These are phyloP conservation scores for Hermetia illucens DNA, from an alignment of 1,140 invertebrate species.

Conservation along the genomic window DNA sequence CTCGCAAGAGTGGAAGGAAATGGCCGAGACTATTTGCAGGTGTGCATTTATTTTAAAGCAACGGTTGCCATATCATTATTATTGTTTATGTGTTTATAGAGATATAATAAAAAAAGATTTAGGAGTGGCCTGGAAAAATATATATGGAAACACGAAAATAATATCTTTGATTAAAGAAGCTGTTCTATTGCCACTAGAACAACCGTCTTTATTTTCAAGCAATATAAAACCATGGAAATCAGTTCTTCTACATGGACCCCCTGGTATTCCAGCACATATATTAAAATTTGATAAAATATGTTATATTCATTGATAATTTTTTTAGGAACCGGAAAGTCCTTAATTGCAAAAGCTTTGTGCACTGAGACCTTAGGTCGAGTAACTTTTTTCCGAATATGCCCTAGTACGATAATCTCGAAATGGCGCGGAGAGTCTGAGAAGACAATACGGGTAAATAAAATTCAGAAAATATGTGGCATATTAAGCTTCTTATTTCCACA, in stretches of 20 bases:
- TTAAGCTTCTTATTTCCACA: background rate
- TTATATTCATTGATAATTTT: background rate
- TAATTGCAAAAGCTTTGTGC: slow-evolving; percentile 77
- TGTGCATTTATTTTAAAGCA: slow-evolving; percentile 20
- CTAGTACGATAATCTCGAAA: slow-evolving; percentile 78
- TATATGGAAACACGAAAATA: slow-evolving; percentile 63
- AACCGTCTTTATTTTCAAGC: slow-evolving; percentile 69
- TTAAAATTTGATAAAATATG: background rate
- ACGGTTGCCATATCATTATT: no score
- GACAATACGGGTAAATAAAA: slow-evolving; percentile 54
- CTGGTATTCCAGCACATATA: slow-evolving; percentile 36
- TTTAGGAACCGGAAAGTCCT: slow-evolving; percentile 58
- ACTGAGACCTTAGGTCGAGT: slow-evolving; percentile 55
- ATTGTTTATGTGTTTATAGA: slow-evolving; percentile 1
- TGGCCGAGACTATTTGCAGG: background rate
- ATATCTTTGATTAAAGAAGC: slow-evolving; percentile 81
- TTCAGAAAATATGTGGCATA: slow-evolving; percentile 4
- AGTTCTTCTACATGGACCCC: slow-evolving; percentile 73
- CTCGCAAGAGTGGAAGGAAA: slow-evolving; percentile 16
- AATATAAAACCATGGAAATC: slow-evolving; percentile 73
- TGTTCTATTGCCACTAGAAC: slow-evolving; percentile 70
- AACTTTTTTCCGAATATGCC: slow-evolving; percentile 84
- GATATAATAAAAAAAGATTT: slow-evolving; percentile 16
- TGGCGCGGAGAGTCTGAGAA: slow-evolving; percentile 94
- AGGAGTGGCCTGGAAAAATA: slow-evolving; percentile 49